phyloP scores from a whole-genome alignment of 2,888 invertebrate species.

The Drosophila yooni region DNA sequence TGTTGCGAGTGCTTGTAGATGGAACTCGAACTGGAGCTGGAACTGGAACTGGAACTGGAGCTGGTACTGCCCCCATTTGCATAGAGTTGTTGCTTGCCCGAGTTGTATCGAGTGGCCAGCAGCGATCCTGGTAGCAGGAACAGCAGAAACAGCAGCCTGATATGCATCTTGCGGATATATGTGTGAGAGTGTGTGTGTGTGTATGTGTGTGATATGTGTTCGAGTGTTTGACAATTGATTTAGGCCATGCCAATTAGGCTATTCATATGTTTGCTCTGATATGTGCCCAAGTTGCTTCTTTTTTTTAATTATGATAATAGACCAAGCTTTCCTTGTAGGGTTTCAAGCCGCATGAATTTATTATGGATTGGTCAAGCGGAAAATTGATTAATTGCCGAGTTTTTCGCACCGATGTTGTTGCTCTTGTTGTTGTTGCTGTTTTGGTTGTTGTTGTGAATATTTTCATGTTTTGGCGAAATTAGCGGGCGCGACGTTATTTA shows the following conservation, averaged over 20 bases:
- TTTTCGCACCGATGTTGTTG: constrained; percentile 42
- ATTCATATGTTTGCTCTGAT: constrained; percentile 28
- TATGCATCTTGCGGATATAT: constrained; percentile 27
- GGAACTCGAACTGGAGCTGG: constrained; percentile 13
- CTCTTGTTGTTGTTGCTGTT: constrained; percentile 28
- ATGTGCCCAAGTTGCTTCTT: constrained; percentile 14
- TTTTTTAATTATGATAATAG: constrained; percentile 71
- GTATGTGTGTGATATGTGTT: constrained; percentile 11
- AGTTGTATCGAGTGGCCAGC: constrained; percentile 60
- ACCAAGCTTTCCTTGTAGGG: constrained; percentile 55
- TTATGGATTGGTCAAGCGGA: constrained; percentile 72
- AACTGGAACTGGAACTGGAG: constrained; percentile 20
- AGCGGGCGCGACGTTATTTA: constrained; percentile 73
- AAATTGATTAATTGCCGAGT: constrained; percentile 77
- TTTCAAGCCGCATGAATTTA: constrained; percentile 46
- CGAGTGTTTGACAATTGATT: constrained; percentile 8
- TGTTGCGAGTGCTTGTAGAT: constrained; percentile 45
- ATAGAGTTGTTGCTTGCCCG: constrained; percentile 40
- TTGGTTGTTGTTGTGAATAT: constrained; percentile 63
- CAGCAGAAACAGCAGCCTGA: constrained; percentile 37
- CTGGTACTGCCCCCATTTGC: constrained; percentile 45
- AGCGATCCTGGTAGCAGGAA: constrained; percentile 40
- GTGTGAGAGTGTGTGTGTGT: constrained; percentile 16
- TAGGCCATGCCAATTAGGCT: constrained; percentile 40
- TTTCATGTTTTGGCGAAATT: constrained; percentile 80